Evolutionary conservation across 1,140 invertebrate genomes (phyloP), one percentile per base, ranked within the genome.

Genomic region (Drosophila simulans): DNA sequence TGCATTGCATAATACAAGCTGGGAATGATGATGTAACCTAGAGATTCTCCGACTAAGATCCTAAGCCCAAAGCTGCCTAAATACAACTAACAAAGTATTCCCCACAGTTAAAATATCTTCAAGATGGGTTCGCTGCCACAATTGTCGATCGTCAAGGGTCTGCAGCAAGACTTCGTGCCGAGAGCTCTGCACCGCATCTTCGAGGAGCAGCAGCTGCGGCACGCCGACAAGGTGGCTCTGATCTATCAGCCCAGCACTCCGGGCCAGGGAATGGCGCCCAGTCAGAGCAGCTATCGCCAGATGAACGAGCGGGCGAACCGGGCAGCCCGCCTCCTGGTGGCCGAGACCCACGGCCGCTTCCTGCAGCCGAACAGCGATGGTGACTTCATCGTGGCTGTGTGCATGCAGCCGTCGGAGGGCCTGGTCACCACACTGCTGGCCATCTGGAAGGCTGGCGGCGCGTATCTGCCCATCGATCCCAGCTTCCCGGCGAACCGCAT

Each of bases 401-500:
- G 95, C 80, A 94, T 97, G 94, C 94, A 95, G 59, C 96, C 97
- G 0, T 94, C 95, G 11, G 95, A 96, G 76, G 94, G 94, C 17
- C 93, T 97, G 20, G 93, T 97, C 1, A 93, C 94, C 0, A 92
- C 94, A 0, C 91, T 98, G 22, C 88, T 97, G 57, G 95, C 96
- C 11, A 95, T 96, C 45, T 95, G 96, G 94, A 98, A 98, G 93
- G 93, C 95, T 0, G 97, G 97, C 0, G 96, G 95, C 45, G 95
- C 96, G 0, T 98, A 97, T 91, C 91, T 98, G 35, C 97, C 97
- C 0, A 93, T 98, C 56, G 97, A 97, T 88, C 94, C 95, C 1
- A 94, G 94, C 49, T 97, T 97, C 79, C 96, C 97, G 0, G 93
- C 93, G 13, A 94, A 94, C 17, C 94, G 97, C 66, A 94, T 97